Evolutionary conservation across 2,797 vertebrate species (phyloP).

Genomic region (Sus cebifrons): DNA sequence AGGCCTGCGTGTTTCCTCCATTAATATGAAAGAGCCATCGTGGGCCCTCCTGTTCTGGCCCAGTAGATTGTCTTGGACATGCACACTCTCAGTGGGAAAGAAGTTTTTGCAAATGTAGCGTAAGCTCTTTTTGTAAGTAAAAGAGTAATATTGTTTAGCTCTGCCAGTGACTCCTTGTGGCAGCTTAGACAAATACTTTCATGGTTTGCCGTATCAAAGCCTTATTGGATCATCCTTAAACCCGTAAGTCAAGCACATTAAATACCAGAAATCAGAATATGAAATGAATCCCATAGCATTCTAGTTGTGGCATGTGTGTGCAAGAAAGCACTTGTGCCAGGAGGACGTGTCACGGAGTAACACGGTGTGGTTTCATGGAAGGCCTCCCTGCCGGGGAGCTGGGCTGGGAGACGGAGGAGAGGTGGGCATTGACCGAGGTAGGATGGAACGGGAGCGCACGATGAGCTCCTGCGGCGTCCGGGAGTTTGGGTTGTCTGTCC

Average conservation of each 20-base stretch:
- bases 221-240: not conserved
- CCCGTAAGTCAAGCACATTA: not conserved
- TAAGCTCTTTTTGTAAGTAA: not conserved
- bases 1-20: not conserved
- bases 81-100: not conserved
- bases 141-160: not conserved
- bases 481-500: not conserved
- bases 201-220: not conserved
- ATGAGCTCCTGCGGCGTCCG: not conserved
- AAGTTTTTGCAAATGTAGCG: not conserved
- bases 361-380: not conserved
- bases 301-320: not conserved
- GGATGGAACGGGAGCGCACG: rapidly evolving
- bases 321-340: not conserved
- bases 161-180: not conserved
- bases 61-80: not conserved
- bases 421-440: not conserved
- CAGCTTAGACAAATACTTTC: not conserved
- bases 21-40: not conserved
- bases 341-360: not conserved
- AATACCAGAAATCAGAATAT: constrained; percentile 20
- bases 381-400: not conserved
- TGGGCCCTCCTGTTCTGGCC: not conserved
- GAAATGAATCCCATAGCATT: not conserved
- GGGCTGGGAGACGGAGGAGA: not conserved